These are phyloP conservation scores for Pseudorhombus dupliciocellatus DNA, from an alignment of 2,113 vertebrate genomes.

Conservation along the genomic window DNA sequence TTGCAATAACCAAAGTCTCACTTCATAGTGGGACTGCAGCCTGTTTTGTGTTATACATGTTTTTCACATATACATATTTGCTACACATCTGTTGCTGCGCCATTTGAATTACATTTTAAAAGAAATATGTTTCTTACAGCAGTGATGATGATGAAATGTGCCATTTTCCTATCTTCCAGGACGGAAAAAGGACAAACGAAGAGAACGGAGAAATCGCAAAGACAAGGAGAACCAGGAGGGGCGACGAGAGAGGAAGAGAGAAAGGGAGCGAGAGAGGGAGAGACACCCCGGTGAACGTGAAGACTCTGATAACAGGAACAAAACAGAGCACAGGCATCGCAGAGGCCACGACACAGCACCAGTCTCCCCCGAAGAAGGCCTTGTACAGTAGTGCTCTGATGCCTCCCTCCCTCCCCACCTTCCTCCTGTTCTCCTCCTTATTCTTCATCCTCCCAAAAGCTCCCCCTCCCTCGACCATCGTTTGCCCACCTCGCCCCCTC, in stretches of 20 bases:
- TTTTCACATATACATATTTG: neutral
- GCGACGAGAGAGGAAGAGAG: slow-evolving; percentile 82
- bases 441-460: slow-evolving; percentile 39
- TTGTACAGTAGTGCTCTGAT: slow-evolving; percentile 81
- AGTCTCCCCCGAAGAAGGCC: slow-evolving; percentile 78
- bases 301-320: slow-evolving; percentile 89
- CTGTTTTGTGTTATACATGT: neutral
- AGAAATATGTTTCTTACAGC: too few relatives aligned
- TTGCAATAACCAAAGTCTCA: neutral
- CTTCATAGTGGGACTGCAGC: neutral
- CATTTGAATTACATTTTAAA: too few relatives aligned
- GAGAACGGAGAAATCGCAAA: slow-evolving; percentile 87
- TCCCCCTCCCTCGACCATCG: slow-evolving; percentile 31
- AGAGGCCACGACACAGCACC: slow-evolving; percentile 85
- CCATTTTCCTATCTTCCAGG: slow-evolving; percentile 30
- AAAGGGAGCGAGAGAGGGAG: slow-evolving; percentile 79
- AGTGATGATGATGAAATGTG: neutral
- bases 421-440: slow-evolving; percentile 32
- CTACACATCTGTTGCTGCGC: too few relatives aligned
- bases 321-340: slow-evolving; percentile 89
- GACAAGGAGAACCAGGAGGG: slow-evolving; percentile 88
- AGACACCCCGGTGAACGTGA: slow-evolving; percentile 84
- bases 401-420: slow-evolving; percentile 29
- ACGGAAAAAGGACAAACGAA: slow-evolving; percentile 80
- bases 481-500: slow-evolving; percentile 66